A percentile compares a stretch with the other conserved stretches of the same genome.
These are phyloP conservation scores for Pristionchus maxplancki DNA, from an alignment of 2,888 invertebrate genomes.

Conservation along the genomic window DNA sequence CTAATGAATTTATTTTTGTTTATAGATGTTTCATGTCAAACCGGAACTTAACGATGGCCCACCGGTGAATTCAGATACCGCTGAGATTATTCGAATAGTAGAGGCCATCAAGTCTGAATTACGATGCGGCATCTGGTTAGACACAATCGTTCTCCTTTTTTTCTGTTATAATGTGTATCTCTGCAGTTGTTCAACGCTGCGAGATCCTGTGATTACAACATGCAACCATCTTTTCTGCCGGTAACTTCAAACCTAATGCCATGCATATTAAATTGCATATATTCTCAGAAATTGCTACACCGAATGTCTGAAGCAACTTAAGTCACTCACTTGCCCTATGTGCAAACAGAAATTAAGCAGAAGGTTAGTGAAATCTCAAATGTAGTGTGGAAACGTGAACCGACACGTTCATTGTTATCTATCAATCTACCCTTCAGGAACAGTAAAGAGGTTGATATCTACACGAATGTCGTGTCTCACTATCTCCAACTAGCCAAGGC, in stretches of 20 bases:
- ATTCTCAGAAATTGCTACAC: slow-evolving; percentile 45
- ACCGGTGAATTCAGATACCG: slow-evolving; percentile 13
- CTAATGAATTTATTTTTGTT: not conserved
- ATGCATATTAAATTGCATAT: not conserved
- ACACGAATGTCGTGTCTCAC: slow-evolving; percentile 17
- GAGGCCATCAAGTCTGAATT: slow-evolving; percentile 59
- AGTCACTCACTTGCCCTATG: slow-evolving; percentile 63
- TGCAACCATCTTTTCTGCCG: slow-evolving; percentile 64
- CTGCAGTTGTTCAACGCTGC: slow-evolving; percentile 63
- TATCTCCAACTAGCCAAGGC: slow-evolving; percentile 49
- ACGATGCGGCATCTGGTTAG: slow-evolving; percentile 64
- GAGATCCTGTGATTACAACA: slow-evolving; percentile 59
- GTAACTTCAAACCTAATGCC: not conserved
- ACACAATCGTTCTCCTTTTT: too few relatives aligned
- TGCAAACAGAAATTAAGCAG: slow-evolving; percentile 60
- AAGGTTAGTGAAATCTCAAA: slow-evolving; percentile 52
- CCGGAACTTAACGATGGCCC: not conserved
- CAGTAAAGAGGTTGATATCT: not conserved
- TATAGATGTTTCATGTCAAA: slow-evolving; percentile 41
- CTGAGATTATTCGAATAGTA: slow-evolving; percentile 52
- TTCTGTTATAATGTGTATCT: not conserved
- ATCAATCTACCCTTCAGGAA: slow-evolving; percentile 3
- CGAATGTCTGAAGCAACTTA: slow-evolving; percentile 52
- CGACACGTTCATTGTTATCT: not conserved
- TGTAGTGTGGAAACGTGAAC: not conserved